Conservation (phyloP, 2,888 invertebrate species). For the Andricus curvator region DNA sequence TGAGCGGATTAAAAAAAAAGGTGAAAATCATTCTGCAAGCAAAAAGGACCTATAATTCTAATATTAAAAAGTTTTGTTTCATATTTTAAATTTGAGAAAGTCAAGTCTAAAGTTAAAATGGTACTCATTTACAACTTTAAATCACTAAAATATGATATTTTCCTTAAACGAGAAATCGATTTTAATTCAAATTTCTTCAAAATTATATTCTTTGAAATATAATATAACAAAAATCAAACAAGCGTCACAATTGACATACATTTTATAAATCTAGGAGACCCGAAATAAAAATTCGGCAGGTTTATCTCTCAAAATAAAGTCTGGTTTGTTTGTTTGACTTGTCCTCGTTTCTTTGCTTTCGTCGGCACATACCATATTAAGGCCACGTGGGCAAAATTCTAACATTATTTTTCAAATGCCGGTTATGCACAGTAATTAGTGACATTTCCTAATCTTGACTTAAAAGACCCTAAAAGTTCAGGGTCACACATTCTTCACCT, state of each 20-base stretch:
- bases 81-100: too few species aligned
- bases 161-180: too few species aligned
- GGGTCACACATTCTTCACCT: neutral
- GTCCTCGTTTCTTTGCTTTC: constrained; percentile 40
- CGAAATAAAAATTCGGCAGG: neutral
- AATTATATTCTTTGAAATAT: too few species aligned
- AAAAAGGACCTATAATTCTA: too few species aligned
- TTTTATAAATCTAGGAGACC: neutral
- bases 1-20: too few species aligned
- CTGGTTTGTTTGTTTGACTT: constrained; percentile 44
- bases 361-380: neutral
- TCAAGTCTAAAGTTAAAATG: too few species aligned
- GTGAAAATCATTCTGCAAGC: too few species aligned
- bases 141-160: too few species aligned
- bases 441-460: neutral
- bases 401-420: constrained; percentile 30
- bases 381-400: constrained; percentile 43
- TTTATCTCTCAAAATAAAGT: constrained; percentile 41
- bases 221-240: neutral
- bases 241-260: neutral
- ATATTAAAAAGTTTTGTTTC: too few species aligned
- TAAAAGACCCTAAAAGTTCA: neutral
- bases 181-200: too few species aligned
- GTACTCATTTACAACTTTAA: too few species aligned
- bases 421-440: neutral